phyloP scores from a whole-genome alignment of 1,140 invertebrate genomes.

The Drosophila arizonae region DNA sequence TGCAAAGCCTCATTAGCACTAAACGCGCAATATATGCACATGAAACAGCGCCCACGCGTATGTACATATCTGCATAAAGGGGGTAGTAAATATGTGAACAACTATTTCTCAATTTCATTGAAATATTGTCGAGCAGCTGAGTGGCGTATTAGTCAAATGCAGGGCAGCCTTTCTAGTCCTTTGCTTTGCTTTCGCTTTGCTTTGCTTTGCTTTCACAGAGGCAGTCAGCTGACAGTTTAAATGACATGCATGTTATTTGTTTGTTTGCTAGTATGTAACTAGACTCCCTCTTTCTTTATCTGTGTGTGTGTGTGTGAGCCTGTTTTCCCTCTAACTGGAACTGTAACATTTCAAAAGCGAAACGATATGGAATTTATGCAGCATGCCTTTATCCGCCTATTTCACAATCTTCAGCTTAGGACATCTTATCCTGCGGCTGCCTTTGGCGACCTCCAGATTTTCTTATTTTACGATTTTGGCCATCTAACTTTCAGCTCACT shows the following conservation, averaged over 20 bases:
- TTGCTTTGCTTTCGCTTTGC: constrained; percentile 15
- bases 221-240: constrained; percentile 51
- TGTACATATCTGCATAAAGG: constrained; percentile 2
- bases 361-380: constrained; percentile 60
- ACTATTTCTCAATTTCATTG: constrained; percentile 71
- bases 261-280: constrained; percentile 12
- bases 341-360: constrained; percentile 67
- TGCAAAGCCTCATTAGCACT: background rate
- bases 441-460: constrained; percentile 22
- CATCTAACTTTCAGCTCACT: no score
- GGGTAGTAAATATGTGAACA: constrained; percentile 33
- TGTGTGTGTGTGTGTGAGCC: background rate
- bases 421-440: constrained; percentile 51
- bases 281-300: background rate
- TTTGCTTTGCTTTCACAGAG: constrained; percentile 56
- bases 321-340: constrained; percentile 24
- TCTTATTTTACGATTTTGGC: background rate
- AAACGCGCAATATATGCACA: background rate
- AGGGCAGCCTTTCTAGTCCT: constrained; percentile 15
- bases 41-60: background rate
- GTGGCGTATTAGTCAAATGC: constrained; percentile 70
- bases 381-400: constrained; percentile 46
- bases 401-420: constrained; percentile 36
- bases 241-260: constrained; percentile 62
- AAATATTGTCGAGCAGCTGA: constrained; percentile 64